Conservation (phyloP, 1,140 invertebrate species). For the Copidosoma floridanum region DNA sequence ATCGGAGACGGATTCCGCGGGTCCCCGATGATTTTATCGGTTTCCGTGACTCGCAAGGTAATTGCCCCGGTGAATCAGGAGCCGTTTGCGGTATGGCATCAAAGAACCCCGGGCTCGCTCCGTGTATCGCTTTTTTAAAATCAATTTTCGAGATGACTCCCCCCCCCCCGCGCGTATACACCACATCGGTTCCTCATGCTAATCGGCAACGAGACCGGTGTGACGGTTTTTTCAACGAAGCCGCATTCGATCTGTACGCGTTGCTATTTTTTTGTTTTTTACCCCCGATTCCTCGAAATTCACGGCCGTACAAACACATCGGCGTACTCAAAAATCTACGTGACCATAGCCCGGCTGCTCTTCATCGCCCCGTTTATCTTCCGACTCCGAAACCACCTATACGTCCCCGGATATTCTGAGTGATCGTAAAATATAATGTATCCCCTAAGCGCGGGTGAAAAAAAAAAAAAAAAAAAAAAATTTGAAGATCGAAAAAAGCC, state of each 20-base stretch:
- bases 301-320: too few species aligned
- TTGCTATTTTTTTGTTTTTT: too few species aligned
- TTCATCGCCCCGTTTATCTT: too few species aligned
- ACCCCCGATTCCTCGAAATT: too few species aligned
- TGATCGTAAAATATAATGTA: too few species aligned
- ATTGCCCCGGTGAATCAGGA: slow-evolving; percentile 21
- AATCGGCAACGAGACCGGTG: slow-evolving; percentile 1
- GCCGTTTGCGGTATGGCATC: slow-evolving; percentile 5
- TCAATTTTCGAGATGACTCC: slow-evolving; percentile 12
- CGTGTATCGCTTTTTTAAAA: slow-evolving; percentile 24
- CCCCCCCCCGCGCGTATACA: neutral
- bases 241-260: slow-evolving; percentile 32
- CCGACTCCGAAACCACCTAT: too few species aligned
- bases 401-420: too few species aligned
- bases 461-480: neutral
- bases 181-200: slow-evolving; percentile 2
- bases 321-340: too few species aligned
- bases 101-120: slow-evolving; percentile 3
- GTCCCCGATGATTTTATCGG: slow-evolving; percentile 20
- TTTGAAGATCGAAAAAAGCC: neutral
- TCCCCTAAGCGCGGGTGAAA: slow-evolving; percentile 3
- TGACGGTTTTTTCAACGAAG: slow-evolving; percentile 17
- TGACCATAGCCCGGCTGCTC: too few species aligned
- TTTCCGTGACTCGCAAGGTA: slow-evolving; percentile 22
- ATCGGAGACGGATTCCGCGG: slow-evolving; percentile 6